A percentile compares a stretch with the other conserved stretches of the same genome.
Conservation (phyloP, 2,113 vertebrate genomes). For the Suncus etruscus region DNA sequence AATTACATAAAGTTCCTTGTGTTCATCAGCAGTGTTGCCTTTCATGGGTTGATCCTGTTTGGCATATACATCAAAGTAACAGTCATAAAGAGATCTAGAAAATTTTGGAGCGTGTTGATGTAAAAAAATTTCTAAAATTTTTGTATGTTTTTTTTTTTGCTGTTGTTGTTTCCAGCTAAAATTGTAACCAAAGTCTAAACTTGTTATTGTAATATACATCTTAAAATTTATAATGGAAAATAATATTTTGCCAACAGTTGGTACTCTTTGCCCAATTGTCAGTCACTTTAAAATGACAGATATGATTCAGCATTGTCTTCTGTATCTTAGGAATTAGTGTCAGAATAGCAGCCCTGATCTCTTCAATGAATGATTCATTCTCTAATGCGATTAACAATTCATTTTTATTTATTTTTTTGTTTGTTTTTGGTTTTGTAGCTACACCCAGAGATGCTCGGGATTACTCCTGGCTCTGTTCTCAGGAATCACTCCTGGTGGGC, state of each 20-base stretch:
- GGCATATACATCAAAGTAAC: conserved; percentile 89
- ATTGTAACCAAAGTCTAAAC: conserved; percentile 75
- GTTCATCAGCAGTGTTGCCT: conserved; percentile 88
- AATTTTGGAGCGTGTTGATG: conserved; percentile 80
- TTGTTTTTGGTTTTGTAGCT: too few species aligned
- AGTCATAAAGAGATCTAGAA: conserved; percentile 85
- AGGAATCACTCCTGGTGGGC: too few species aligned
- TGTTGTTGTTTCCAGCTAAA: conserved; percentile 71
- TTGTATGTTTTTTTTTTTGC: conserved; percentile 59
- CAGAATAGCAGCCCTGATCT: conserved; percentile 66
- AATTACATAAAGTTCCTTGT: conserved; percentile 86
- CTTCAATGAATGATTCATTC: conserved; percentile 66
- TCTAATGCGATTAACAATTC: conserved; percentile 59
- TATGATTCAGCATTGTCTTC: conserved; percentile 57
- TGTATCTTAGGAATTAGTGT: conserved; percentile 61
- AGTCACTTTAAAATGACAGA: conserved; percentile 28
- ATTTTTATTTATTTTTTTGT: too few species aligned
- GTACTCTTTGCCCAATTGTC: conserved; percentile 9
- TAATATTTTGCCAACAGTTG: conserved; percentile 42
- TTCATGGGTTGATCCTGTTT: conserved; percentile 88
- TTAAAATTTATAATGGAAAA: conserved; percentile 62
- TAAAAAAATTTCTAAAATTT: conserved; percentile 85
- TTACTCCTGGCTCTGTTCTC: too few species aligned
- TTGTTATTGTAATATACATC: conserved; percentile 70
- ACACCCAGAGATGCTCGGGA: too few species aligned